Conservation (phyloP, 2,888 invertebrate species). For the Morpho helenor region DNA sequence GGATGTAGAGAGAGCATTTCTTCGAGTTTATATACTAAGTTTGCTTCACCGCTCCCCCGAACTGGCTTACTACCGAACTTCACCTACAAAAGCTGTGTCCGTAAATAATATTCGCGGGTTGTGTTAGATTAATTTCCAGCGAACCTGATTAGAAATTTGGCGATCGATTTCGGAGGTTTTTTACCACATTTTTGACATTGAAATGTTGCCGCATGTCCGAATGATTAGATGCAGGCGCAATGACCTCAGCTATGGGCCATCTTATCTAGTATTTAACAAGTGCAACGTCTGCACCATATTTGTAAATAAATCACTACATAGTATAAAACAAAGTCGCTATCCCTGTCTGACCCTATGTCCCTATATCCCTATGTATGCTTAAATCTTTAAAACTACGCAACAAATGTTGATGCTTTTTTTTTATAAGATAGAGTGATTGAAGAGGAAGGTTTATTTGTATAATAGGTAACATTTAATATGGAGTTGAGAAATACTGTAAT, state of each 20-base stretch:
- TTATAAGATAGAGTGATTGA: too few species aligned
- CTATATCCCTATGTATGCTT: too few species aligned
- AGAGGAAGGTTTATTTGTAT: too few species aligned
- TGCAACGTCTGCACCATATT: not conserved
- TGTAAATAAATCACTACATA: too few species aligned
- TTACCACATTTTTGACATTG: constrained; percentile 2
- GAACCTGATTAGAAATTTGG: constrained; percentile 30
- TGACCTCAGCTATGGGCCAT: not conserved
- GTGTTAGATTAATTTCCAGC: constrained; percentile 60
- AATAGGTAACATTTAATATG: too few species aligned
- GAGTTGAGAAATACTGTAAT: too few species aligned
- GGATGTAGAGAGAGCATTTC: constrained; percentile 76
- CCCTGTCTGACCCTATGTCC: too few species aligned
- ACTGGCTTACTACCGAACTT: constrained; percentile 62
- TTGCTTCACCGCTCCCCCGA: constrained; percentile 46
- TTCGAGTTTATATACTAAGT: constrained; percentile 64
- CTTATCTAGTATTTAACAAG: not conserved
- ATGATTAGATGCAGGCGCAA: constrained; percentile 5
- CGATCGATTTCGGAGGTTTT: constrained; percentile 19
- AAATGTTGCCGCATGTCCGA: constrained; percentile 4
- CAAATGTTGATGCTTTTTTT: too few species aligned
- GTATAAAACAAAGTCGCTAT: too few species aligned
- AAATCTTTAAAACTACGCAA: too few species aligned
- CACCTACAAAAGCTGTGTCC: constrained; percentile 58
- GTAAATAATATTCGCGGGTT: constrained; percentile 54